Evolutionary conservation across 2,888 invertebrate genomes (phyloP).

Genomic region (Lampropteryx suffumata): DNA sequence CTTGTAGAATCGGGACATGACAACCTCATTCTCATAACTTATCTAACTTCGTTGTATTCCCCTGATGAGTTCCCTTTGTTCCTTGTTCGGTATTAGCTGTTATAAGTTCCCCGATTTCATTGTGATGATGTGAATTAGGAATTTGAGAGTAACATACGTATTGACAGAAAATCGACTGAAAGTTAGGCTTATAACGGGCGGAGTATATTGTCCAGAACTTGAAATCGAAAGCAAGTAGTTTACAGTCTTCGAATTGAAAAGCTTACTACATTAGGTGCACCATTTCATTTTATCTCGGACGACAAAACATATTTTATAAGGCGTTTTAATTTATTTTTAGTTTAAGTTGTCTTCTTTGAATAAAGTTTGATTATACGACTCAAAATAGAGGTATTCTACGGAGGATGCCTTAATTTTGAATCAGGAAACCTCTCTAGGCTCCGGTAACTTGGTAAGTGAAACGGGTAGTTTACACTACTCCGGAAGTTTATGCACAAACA

Average conservation of each 20-base stretch:
- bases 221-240: slow-evolving; percentile 4
- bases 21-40: slow-evolving; percentile 14
- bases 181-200: slow-evolving; percentile 6
- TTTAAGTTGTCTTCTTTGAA: too few relatives aligned
- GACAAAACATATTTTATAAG: background rate
- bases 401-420: background rate
- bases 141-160: slow-evolving; percentile 10
- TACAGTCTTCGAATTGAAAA: background rate
- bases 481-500: slow-evolving; percentile 6
- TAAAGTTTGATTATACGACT: too few relatives aligned
- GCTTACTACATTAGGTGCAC: slow-evolving; percentile 1
- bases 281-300: background rate
- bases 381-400: background rate
- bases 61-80: slow-evolving; percentile 6
- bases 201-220: slow-evolving; percentile 4
- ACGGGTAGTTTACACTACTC: slow-evolving; percentile 2
- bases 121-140: too few relatives aligned
- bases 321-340: too few relatives aligned
- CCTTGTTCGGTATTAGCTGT: slow-evolving; percentile 1
- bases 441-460: slow-evolving; percentile 12
- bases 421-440: background rate
- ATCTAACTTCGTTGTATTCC: slow-evolving; percentile 16
- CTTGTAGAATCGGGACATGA: slow-evolving; percentile 13
- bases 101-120: slow-evolving; percentile 9
- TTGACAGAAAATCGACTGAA: slow-evolving; percentile 17